Percentiles rank a stretch among this genome's conserved stretches.
phyloP scores from a whole-genome alignment of 2,888 invertebrate genomes.

The Chaetogeoica ovagalla region DNA sequence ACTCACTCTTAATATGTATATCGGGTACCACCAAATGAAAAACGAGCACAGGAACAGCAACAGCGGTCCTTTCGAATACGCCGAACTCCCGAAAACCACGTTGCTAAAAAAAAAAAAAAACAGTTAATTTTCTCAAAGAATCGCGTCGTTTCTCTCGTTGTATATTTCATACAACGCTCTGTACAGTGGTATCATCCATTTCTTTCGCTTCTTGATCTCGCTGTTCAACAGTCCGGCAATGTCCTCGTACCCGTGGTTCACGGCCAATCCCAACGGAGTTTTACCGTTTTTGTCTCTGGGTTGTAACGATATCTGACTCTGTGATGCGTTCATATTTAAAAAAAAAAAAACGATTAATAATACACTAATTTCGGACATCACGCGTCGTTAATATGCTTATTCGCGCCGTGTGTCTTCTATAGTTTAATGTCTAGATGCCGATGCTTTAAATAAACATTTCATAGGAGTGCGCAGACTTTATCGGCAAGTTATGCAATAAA shows the following conservation, averaged over 20 bases:
- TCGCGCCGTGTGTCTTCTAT: too few relatives aligned
- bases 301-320: conserved; percentile 84
- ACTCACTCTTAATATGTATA: conserved; percentile 82
- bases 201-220: conserved; percentile 76
- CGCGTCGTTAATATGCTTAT: too few relatives aligned
- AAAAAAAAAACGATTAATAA: too few relatives aligned
- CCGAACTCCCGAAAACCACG: conserved; percentile 85
- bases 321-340: conserved; percentile 5
- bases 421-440: too few relatives aligned
- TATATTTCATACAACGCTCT: conserved; percentile 70
- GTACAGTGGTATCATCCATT: conserved; percentile 84
- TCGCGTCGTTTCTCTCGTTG: neutral
- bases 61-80: conserved; percentile 86
- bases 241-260: conserved; percentile 83
- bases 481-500: too few relatives aligned
- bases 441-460: too few relatives aligned
- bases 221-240: conserved; percentile 79
- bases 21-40: conserved; percentile 88
- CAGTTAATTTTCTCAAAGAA: neutral
- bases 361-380: too few relatives aligned
- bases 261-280: conserved; percentile 86
- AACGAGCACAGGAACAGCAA: conserved; percentile 84
- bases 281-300: conserved; percentile 89
- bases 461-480: too few relatives aligned
- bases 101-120: conserved; percentile 64